Percentiles rank a stretch among this genome's conserved stretches.
Evolutionary conservation across 2,888 invertebrate genomes (phyloP).

Genomic region (Zygothrica quintamaculata): DNA sequence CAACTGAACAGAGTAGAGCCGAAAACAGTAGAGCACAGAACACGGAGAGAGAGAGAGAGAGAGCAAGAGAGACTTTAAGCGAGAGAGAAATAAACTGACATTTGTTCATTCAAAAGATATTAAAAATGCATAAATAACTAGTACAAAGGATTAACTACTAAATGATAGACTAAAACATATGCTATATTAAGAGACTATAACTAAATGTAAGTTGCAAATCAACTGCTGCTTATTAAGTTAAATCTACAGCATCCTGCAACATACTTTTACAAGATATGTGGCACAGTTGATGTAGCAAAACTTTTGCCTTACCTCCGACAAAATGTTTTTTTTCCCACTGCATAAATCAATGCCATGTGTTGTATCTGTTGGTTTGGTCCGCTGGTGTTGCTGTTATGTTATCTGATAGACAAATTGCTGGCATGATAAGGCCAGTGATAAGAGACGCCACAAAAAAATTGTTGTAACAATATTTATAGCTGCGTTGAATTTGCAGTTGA

Average conservation of each 20-base stretch:
- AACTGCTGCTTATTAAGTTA: too few relatives aligned
- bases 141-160: neutral
- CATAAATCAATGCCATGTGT: conserved; percentile 72
- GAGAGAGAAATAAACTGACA: too few relatives aligned
- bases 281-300: too few relatives aligned
- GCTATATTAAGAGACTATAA: too few relatives aligned
- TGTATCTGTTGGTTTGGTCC: conserved; percentile 3
- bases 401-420: conserved; percentile 58
- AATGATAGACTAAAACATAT: conserved; percentile 1
- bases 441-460: conserved; percentile 40
- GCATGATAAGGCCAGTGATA: conserved; percentile 57
- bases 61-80: too few relatives aligned
- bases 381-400: conserved; percentile 27
- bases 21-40: conserved; percentile 1
- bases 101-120: conserved; percentile 60
- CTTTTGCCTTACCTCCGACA: conserved; percentile 9
- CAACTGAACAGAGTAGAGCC: conserved; percentile 17
- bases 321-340: too few relatives aligned
- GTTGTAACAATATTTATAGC: conserved; percentile 56
- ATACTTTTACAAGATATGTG: too few relatives aligned
- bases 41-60: too few relatives aligned
- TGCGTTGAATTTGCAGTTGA: conserved; percentile 63
- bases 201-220: too few relatives aligned
- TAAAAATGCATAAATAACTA: conserved; percentile 74
- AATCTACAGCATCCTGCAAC: too few relatives aligned